phyloP scores from a whole-genome alignment of 2,888 invertebrate genomes.

The Aquatica leii region DNA sequence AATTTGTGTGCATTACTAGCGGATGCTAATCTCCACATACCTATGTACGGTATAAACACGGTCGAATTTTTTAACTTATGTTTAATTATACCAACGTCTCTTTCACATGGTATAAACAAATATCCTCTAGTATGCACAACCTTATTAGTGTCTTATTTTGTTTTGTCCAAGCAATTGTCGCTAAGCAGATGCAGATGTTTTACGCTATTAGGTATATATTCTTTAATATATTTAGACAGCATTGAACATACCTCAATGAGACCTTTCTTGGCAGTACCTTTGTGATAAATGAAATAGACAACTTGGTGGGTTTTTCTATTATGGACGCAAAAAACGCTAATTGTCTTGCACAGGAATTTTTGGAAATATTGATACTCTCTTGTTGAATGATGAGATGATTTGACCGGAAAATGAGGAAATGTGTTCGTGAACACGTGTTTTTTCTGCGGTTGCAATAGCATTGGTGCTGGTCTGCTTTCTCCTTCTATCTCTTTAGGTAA shows the following conservation, averaged over 20 bases:
- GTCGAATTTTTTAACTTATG: conserved; percentile 18
- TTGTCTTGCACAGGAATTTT: conserved; percentile 42
- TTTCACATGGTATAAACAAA: conserved; percentile 31
- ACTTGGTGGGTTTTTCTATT: conserved; percentile 28
- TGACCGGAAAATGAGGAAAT: conserved; percentile 17
- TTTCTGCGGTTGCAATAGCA: background rate
- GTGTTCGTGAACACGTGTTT: conserved; percentile 15
- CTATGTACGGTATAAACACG: too few species aligned
- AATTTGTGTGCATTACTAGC: too few species aligned
- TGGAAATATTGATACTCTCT: conserved; percentile 19
- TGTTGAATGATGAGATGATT: conserved; percentile 14
- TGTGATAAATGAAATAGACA: too few species aligned
- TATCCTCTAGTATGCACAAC: conserved; percentile 31
- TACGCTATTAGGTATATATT: too few species aligned
- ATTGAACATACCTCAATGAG: too few species aligned
- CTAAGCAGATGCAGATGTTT: too few species aligned
- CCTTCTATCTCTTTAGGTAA: too few species aligned
- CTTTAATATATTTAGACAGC: too few species aligned
- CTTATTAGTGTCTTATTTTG: conserved; percentile 33
- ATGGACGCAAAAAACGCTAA: conserved; percentile 39
- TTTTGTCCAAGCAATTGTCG: conserved; percentile 23
- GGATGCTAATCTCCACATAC: too few species aligned
- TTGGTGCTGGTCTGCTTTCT: conserved; percentile 16
- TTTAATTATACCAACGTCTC: conserved; percentile 30
- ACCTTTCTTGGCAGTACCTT: too few species aligned